Percentiles rank a stretch among this genome's conserved stretches.
phyloP scores from a whole-genome alignment of 2,888 invertebrate genomes.

The Spialia ferax region DNA sequence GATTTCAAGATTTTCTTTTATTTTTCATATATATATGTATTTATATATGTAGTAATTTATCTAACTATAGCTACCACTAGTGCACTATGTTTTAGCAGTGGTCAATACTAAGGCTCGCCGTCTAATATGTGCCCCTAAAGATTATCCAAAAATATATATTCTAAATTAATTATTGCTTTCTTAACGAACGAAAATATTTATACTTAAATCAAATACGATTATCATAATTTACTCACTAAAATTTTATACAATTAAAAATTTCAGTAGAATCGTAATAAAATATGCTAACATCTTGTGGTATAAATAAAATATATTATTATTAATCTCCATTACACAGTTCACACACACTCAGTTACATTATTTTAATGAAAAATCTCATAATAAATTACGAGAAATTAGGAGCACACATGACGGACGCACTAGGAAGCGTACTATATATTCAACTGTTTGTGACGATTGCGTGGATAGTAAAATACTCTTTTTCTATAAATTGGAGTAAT shows the following conservation, averaged over 20 bases:
- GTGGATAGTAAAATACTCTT: conserved; percentile 79
- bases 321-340: conserved; percentile 23
- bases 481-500: conserved; percentile 69
- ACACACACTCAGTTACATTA: conserved; percentile 30
- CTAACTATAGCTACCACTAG: conserved; percentile 82
- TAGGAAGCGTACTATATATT: conserved; percentile 73
- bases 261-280: conserved; percentile 37
- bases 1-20: conserved; percentile 80
- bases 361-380: conserved; percentile 41
- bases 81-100: conserved; percentile 84
- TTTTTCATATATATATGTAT: conserved; percentile 69
- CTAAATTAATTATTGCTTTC: conserved; percentile 37
- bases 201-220: conserved; percentile 29
- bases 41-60: conserved; percentile 80
- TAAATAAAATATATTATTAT: conserved; percentile 38
- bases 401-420: conserved; percentile 68
- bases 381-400: conserved; percentile 46
- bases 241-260: conserved; percentile 38
- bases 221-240: conserved; percentile 28
- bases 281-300: conserved; percentile 39
- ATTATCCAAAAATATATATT: conserved; percentile 37
- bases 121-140: conserved; percentile 60
- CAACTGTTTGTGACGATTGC: conserved; percentile 71
- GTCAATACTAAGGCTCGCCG: conserved; percentile 76
- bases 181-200: conserved; percentile 25